Evolutionary conservation across 2,888 invertebrate genomes (phyloP).

Genomic region (Leucoptera coffeella): DNA sequence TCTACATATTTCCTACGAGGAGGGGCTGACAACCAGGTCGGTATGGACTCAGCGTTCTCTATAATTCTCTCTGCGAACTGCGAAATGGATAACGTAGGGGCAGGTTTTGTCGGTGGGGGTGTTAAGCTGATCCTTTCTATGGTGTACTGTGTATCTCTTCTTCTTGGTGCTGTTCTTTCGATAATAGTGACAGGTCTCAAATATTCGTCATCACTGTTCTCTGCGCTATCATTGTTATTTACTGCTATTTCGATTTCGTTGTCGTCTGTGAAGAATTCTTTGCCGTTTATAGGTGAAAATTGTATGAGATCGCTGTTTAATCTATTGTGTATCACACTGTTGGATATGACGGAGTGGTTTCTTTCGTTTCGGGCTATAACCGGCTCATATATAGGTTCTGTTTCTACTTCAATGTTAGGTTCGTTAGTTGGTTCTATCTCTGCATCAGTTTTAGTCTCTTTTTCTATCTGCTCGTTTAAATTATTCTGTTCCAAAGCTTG

Average conservation of each 20-base stretch:
- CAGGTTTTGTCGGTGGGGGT: conserved; percentile 39
- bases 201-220: conserved; percentile 32
- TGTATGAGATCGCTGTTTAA: conserved; percentile 28
- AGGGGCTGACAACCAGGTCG: conserved; percentile 43
- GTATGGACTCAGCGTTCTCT: conserved; percentile 49
- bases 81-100: conserved; percentile 32
- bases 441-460: conserved; percentile 11
- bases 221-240: conserved; percentile 13
- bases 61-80: conserved; percentile 45
- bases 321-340: conserved; percentile 6
- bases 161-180: conserved; percentile 27
- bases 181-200: conserved; percentile 27
- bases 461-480: conserved; percentile 15
- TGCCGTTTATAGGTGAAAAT: conserved; percentile 27
- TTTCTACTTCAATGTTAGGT: too few relatives aligned
- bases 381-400: conserved; percentile 22
- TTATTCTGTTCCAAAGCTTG: conserved; percentile 14
- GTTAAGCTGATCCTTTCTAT: conserved; percentile 37
- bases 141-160: conserved; percentile 17
- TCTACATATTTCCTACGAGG: conserved; percentile 28
- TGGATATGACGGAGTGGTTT: conserved; percentile 7
- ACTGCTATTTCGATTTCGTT: background rate
- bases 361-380: conserved; percentile 12
- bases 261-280: conserved; percentile 1
- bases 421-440: conserved; percentile 13